A percentile compares a stretch with the other conserved stretches of the same genome.
Conservation (phyloP, 2,888 invertebrate genomes). For the Choreutis nemorana region DNA sequence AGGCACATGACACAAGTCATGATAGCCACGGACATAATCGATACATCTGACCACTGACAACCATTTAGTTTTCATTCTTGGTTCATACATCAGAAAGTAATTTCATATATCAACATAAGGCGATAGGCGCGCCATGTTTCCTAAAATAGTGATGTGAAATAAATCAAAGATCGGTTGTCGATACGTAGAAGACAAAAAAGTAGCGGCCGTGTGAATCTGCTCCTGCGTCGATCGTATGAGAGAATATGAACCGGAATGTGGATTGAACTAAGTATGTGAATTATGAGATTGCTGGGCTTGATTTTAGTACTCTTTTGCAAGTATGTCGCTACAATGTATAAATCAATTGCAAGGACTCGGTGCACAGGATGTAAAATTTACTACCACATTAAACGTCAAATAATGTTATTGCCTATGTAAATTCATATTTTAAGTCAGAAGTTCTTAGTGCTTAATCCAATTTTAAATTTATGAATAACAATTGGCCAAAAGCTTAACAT, state of each 20-base stretch:
- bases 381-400: too few species aligned
- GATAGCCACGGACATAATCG: constrained; percentile 14
- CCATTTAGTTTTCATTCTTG: constrained; percentile 33
- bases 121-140: constrained; percentile 47
- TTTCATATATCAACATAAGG: constrained; percentile 56
- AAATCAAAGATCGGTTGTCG: constrained; percentile 53
- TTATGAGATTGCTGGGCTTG: constrained; percentile 24
- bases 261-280: constrained; percentile 25
- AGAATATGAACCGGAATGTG: constrained; percentile 39
- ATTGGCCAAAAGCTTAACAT: too few species aligned
- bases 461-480: too few species aligned
- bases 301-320: constrained; percentile 26
- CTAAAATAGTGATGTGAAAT: constrained; percentile 64
- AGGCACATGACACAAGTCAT: constrained; percentile 20
- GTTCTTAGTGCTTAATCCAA: too few species aligned
- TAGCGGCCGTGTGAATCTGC: constrained; percentile 55
- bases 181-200: constrained; percentile 40
- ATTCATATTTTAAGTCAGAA: too few species aligned
- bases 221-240: constrained; percentile 42
- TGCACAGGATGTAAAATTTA: too few species aligned
- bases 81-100: constrained; percentile 39
- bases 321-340: constrained; percentile 9
- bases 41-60: constrained; percentile 22
- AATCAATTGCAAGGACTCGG: too few species aligned
- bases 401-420: too few species aligned